These are phyloP conservation scores for Hyphantria cunea DNA, from an alignment of 1,140 invertebrate species.

Conservation along the genomic window DNA sequence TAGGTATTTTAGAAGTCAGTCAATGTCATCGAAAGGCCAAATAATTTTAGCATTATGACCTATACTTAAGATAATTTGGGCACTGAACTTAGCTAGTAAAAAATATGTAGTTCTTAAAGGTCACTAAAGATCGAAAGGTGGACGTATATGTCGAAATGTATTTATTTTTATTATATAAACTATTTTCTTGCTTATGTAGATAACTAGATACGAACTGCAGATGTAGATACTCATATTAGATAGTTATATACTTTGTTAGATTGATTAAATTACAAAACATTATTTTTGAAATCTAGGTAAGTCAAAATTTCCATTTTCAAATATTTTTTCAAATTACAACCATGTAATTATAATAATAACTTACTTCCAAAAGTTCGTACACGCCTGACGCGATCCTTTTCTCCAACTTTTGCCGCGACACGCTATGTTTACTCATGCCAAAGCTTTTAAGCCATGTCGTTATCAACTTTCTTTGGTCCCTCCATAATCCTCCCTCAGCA, in stretches of 20 bases:
- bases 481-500: slow-evolving; percentile 91
- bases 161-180: too few relatives aligned
- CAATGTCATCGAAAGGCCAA: slow-evolving; percentile 61
- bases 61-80: not conserved
- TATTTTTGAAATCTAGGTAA: too few relatives aligned
- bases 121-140: slow-evolving; percentile 22
- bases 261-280: too few relatives aligned
- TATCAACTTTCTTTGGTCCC: slow-evolving; percentile 90
- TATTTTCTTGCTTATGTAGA: too few relatives aligned
- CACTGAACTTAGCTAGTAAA: not conserved
- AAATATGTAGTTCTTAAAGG: not conserved
- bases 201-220: too few relatives aligned
- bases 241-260: too few relatives aligned
- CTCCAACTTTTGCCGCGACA: slow-evolving; percentile 85
- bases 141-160: not conserved
- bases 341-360: slow-evolving; percentile 7
- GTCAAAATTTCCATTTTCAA: too few relatives aligned
- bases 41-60: slow-evolving; percentile 36
- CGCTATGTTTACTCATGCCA: slow-evolving; percentile 87
- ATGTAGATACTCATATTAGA: too few relatives aligned
- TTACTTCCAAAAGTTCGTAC: slow-evolving; percentile 84
- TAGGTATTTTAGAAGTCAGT: slow-evolving; percentile 53
- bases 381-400: slow-evolving; percentile 85
- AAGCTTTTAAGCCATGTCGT: slow-evolving; percentile 87
- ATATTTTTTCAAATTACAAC: too few relatives aligned